Base-by-base conservation (phyloP, 2,113 vertebrate species). In the Hymenochirus boettgeri region DNA sequence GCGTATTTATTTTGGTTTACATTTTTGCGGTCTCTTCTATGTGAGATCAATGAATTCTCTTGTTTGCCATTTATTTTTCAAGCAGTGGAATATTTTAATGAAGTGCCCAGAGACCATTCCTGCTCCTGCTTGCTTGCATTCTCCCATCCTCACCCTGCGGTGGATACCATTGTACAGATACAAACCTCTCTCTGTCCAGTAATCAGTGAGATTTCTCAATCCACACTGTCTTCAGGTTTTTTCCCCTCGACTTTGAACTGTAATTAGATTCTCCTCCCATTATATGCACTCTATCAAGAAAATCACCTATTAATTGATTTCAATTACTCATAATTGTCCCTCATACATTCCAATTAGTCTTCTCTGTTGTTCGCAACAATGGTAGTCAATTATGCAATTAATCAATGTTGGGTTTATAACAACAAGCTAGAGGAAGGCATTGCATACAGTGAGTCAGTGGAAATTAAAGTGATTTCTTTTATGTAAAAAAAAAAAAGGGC, bases 251-350 rank as follows among this genome's bases (percentile, higher is more conserved):
- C 63, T 58, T 66, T 57, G 63, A 66, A 58, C 63, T 50, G 63
- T 66, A 66, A 66, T 66, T 66, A 66, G 63, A 66, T 46, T 66
- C 54, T 48, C 63, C 63, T 66, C 54, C 45, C 45, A 66, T 66
- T 66, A 65, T 47, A 65, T 46, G 47, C 63, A 66, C 54, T 48
- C 45, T 50, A 66, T 66, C 63, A 66, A 66, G 63, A 66, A 66
- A 66, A 66, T 57, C 63, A 66, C 54, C 54, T 57, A 66, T 66
- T 64, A 64, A 64, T 66, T 66, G 63, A 66, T 66, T 66, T 66
- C 63, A 66, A 66, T 66, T 66, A 51, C 63, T 66, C 63, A 66
- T 66, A 66, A 66, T 66, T 66, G 63, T 66, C 45, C 63, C 63
- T 66, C 63, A 66, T 51, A 66, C 63, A 66, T 57, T 63, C 46